These are phyloP conservation scores for Protomyctophum bolini DNA, from an alignment of 2,113 vertebrate species.

Conservation along the genomic window DNA sequence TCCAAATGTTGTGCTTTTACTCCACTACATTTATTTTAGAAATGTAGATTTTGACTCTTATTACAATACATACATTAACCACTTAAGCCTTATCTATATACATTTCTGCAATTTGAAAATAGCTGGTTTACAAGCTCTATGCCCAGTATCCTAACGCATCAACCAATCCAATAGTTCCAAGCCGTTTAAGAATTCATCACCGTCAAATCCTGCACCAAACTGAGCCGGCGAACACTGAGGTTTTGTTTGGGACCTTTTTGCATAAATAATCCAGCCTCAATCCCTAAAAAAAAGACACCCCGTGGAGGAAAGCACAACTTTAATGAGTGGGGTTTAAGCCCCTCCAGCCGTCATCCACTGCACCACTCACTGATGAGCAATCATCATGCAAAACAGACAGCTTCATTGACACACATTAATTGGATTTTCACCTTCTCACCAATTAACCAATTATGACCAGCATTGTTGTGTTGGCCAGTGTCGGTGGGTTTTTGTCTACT, in stretches of 20 bases:
- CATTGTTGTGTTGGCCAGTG: slow-evolving; percentile 83
- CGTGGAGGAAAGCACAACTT: slow-evolving; percentile 82
- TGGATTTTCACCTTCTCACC: slow-evolving; percentile 87
- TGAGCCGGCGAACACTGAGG: slow-evolving; percentile 71
- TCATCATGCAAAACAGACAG: slow-evolving; percentile 88
- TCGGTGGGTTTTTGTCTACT: slow-evolving; percentile 73
- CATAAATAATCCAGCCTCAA: slow-evolving; percentile 80
- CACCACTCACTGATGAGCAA: slow-evolving; percentile 78
- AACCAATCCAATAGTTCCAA: slow-evolving; percentile 43
- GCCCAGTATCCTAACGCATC: no score
- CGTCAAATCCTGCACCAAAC: slow-evolving; percentile 64
- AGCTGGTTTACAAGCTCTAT: no score
- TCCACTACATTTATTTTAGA: no score
- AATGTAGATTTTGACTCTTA: no score
- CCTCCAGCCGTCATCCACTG: slow-evolving; percentile 67
- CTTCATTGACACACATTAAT: slow-evolving; percentile 90
- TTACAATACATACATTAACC: no score
- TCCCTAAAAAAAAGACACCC: slow-evolving; percentile 58
- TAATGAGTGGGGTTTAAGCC: slow-evolving; percentile 86
- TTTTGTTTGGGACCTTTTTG: slow-evolving; percentile 80
- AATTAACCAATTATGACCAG: slow-evolving; percentile 80
- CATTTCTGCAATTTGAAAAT: no score
- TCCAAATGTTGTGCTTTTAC: no score
- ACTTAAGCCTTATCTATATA: no score
- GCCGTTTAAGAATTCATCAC: slow-evolving; percentile 72